Evolutionary conservation across 2,797 vertebrate species (phyloP).

Genomic region (Sebastes kiyomatsui): DNA sequence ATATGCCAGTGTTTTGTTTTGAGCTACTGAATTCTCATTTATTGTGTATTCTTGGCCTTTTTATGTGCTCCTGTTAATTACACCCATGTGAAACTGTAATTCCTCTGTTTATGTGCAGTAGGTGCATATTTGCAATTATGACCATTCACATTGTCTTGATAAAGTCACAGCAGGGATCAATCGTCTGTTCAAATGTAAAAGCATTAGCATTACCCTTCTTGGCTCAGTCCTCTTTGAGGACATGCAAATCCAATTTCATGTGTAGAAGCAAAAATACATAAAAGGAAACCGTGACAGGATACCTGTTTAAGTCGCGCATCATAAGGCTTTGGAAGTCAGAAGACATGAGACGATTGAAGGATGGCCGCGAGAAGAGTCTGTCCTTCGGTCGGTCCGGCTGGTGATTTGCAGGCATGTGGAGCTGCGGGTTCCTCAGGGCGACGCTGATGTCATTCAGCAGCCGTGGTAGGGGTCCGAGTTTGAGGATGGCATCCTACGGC

Average conservation of each 20-base stretch:
- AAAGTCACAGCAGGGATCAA: not conserved
- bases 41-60: conserved; percentile 21
- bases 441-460: conserved; percentile 97
- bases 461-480: conserved; percentile 93
- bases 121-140: conserved; percentile 20
- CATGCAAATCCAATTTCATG: conserved; percentile 5
- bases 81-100: conserved; percentile 1
- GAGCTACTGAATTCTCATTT: conserved; percentile 23
- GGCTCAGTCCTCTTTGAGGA: not conserved
- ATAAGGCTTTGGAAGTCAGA: conserved; percentile 97
- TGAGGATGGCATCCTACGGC: conserved; percentile 91
- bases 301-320: conserved; percentile 97
- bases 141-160: not conserved
- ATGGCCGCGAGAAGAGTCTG: conserved; percentile 81
- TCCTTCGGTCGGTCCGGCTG: conserved; percentile 84
- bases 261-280: not conserved
- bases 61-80: conserved; percentile 17
- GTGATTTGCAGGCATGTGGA: conserved; percentile 94
- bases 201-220: not conserved
- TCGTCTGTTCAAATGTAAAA: not conserved
- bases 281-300: not conserved
- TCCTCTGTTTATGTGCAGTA: not conserved
- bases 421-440: conserved; percentile 95
- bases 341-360: conserved; percentile 85
- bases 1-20: conserved; percentile 32